Percentiles rank a stretch among this genome's conserved stretches.
phyloP scores from a whole-genome alignment of 2,888 invertebrate genomes.

The Drymonia ruficornis region DNA sequence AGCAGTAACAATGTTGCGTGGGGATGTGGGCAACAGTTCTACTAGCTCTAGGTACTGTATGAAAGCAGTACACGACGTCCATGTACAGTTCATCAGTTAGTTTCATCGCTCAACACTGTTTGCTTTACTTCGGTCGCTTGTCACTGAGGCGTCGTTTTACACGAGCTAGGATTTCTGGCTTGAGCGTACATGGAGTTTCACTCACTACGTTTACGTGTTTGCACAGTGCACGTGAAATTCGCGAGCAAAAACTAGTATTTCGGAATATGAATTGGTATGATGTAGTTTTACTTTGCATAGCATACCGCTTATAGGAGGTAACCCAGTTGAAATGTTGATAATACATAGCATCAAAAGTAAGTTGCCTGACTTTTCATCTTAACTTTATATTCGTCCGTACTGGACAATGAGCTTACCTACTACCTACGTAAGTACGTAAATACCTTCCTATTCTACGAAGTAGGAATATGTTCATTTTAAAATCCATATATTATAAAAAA shows the following conservation, averaged over 20 bases:
- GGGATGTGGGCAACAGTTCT: too few species aligned
- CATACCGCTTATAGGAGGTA: too few species aligned
- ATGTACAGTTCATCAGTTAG: slow-evolving; percentile 3
- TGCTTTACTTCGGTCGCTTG: slow-evolving; percentile 17
- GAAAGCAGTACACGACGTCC: slow-evolving; percentile 8
- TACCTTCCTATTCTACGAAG: too few species aligned
- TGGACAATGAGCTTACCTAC: too few species aligned
- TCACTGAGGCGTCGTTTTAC: slow-evolving; percentile 20
- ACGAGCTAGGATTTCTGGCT: slow-evolving; percentile 15
- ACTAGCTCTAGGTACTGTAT: slow-evolving; percentile 19
- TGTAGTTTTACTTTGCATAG: not conserved
- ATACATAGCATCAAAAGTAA: too few species aligned
- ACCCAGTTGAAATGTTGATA: too few species aligned
- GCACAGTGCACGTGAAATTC: slow-evolving; percentile 14
- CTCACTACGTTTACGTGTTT: slow-evolving; percentile 11
- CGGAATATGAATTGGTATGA: not conserved
- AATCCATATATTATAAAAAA: too few species aligned
- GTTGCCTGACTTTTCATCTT: too few species aligned
- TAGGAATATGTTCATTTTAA: too few species aligned
- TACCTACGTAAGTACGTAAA: too few species aligned
- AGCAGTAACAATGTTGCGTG: too few species aligned
- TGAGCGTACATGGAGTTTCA: slow-evolving; percentile 13
- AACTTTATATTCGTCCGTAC: too few species aligned
- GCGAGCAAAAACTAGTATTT: slow-evolving; percentile 8
- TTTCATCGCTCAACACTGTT: slow-evolving; percentile 24